These are phyloP conservation scores for Eupithecia centaureata DNA, from an alignment of 2,888 invertebrate genomes.

Conservation along the genomic window DNA sequence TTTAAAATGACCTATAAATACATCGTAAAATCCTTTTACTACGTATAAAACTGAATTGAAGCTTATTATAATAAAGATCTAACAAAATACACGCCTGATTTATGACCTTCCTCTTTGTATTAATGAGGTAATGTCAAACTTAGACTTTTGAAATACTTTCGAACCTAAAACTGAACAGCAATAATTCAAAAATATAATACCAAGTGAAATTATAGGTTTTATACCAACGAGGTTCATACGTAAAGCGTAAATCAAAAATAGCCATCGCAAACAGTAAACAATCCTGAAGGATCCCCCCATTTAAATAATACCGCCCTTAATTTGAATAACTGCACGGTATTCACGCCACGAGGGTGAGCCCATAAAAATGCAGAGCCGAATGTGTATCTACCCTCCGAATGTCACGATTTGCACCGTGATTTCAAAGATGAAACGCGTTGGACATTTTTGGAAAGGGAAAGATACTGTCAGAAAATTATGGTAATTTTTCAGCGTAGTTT, in stretches of 20 bases:
- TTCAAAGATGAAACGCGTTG: conserved; percentile 13
- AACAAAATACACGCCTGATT: conserved; percentile 9
- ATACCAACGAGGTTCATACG: background rate
- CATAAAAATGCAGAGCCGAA: conserved; percentile 61
- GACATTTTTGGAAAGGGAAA: background rate
- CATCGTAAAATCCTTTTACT: conserved; percentile 54
- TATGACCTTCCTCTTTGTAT: background rate
- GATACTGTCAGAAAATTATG: background rate
- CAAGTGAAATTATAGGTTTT: background rate
- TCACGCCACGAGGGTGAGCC: conserved; percentile 57
- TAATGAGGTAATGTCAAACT: background rate
- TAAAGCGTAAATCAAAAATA: conserved; percentile 30
- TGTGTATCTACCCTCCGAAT: conserved; percentile 13
- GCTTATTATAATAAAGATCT: conserved; percentile 52
- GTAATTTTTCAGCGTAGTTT: background rate
- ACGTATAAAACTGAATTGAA: conserved; percentile 52
- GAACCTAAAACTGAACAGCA: background rate
- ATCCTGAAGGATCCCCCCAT: conserved; percentile 23
- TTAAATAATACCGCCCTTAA: conserved; percentile 41
- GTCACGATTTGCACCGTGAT: conserved; percentile 32
- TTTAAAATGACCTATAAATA: conserved; percentile 57
- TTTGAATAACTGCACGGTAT: conserved; percentile 58
- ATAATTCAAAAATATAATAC: background rate
- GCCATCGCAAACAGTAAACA: conserved; percentile 37
- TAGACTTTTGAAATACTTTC: background rate